Conservation (phyloP, 2,888 invertebrate genomes). For the Amaurobius ferox region DNA sequence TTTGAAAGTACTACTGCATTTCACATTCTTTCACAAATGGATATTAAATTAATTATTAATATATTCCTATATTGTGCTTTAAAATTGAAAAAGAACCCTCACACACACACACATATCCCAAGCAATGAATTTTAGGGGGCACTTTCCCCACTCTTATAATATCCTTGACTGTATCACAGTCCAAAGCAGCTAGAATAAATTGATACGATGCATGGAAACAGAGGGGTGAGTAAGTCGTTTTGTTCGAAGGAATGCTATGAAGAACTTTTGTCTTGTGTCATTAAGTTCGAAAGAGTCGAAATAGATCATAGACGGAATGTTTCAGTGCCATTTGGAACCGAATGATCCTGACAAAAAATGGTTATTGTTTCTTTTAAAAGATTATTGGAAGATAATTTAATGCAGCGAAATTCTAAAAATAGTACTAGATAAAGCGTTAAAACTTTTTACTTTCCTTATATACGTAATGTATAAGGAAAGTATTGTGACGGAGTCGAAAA, state of each 20-base stretch:
- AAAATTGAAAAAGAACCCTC: conserved; percentile 22
- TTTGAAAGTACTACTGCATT: too few species aligned
- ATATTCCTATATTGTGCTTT: too few species aligned
- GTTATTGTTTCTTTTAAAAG: too few species aligned
- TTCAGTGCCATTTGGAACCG: background rate
- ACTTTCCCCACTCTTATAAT: conserved; percentile 11
- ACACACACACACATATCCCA: conserved; percentile 27
- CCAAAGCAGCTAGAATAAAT: conserved; percentile 24
- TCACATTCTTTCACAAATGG: too few species aligned
- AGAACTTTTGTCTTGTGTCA: conserved; percentile 58
- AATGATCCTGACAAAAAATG: background rate
- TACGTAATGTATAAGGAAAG: too few species aligned
- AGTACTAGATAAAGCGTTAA: too few species aligned
- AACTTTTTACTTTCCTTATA: too few species aligned
- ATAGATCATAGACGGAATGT: conserved; percentile 42
- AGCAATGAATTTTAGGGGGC: conserved; percentile 58
- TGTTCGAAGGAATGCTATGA: conserved; percentile 29
- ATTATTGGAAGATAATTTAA: too few species aligned
- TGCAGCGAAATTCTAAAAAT: too few species aligned
- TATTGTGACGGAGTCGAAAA: too few species aligned
- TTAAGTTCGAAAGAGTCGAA: conserved; percentile 56
- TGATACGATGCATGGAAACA: background rate
- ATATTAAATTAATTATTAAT: too few species aligned
- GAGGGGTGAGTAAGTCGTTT: conserved; percentile 21
- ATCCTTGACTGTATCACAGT: conserved; percentile 43